These are phyloP conservation scores for Drosophila jambulina DNA, from an alignment of 1,140 invertebrate genomes.

Conservation along the genomic window DNA sequence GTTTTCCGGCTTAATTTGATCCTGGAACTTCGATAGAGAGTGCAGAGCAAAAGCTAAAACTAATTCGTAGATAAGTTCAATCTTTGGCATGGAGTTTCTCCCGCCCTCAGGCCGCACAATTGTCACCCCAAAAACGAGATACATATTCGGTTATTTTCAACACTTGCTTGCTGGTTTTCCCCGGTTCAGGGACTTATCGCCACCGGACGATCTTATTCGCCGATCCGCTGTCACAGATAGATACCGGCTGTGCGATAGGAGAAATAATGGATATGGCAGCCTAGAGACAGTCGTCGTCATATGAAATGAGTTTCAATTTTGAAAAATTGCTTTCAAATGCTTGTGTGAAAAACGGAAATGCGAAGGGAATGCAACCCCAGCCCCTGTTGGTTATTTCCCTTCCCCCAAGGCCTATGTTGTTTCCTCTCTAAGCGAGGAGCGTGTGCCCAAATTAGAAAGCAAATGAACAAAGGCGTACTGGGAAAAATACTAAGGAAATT, in stretches of 20 bases:
- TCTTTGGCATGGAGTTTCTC: neutral
- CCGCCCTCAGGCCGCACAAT: conserved; percentile 32
- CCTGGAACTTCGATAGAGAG: conserved; percentile 19
- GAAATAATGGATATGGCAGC: conserved; percentile 62
- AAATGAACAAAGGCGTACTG: conserved; percentile 47
- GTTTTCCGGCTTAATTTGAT: conserved; percentile 33
- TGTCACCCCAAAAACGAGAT: conserved; percentile 52
- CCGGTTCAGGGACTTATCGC: conserved; percentile 44
- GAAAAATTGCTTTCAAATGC: conserved; percentile 78
- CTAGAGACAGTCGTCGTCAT: conserved; percentile 51
- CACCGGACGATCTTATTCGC: conserved; percentile 62
- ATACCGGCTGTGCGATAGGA: conserved; percentile 60
- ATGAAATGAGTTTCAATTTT: conserved; percentile 81
- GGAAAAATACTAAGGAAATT: neutral
- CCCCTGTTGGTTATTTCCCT: conserved; percentile 4
- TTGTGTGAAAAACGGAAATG: conserved; percentile 82
- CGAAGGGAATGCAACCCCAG: conserved; percentile 27
- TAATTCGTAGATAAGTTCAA: conserved; percentile 55
- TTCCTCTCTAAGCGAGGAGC: conserved; percentile 58
- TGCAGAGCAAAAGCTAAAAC: conserved; percentile 44
- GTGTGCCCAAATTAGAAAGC: conserved; percentile 79
- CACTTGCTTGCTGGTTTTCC: conserved; percentile 54
- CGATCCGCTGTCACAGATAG: conserved; percentile 69
- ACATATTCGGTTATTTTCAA: conserved; percentile 53
- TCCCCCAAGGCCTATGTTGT: conserved; percentile 40